phyloP scores from a whole-genome alignment of 2,113 vertebrate species.

The Ptilorrhoa leucosticta region DNA sequence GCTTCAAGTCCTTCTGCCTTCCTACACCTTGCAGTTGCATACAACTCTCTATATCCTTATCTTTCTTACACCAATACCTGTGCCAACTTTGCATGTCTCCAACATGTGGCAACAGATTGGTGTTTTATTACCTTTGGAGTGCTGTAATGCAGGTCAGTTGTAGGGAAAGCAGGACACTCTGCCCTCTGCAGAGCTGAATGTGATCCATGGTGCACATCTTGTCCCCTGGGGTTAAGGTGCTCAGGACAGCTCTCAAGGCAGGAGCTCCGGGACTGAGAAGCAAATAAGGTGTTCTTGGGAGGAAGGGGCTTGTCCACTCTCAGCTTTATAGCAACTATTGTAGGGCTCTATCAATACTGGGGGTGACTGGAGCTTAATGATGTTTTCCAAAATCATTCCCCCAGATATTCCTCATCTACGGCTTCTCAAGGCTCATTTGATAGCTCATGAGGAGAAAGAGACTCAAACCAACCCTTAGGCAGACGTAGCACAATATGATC shows the following conservation, averaged over 20 bases:
- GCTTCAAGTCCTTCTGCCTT: not conserved
- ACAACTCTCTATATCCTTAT: not conserved
- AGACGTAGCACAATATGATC: rapidly evolving
- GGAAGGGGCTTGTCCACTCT: not conserved
- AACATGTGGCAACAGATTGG: rapidly evolving
- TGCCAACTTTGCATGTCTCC: not conserved
- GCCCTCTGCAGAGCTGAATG: not conserved
- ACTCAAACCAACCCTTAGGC: not conserved
- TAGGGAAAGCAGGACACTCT: not conserved
- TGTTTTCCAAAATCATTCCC: not conserved
- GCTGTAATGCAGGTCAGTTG: not conserved
- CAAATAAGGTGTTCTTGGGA: not conserved
- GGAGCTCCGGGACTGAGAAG: not conserved
- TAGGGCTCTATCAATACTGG: not conserved
- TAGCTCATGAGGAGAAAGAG: not conserved
- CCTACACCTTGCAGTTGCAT: not conserved
- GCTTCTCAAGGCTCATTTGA: not conserved
- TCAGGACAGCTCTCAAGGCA: not conserved
- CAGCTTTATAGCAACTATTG: not conserved
- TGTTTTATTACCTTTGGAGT: not conserved
- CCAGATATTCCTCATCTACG: not conserved
- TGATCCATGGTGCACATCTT: not conserved
- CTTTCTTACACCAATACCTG: not conserved
- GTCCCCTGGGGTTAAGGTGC: not conserved
- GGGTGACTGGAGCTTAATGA: not conserved